phyloP scores from a whole-genome alignment of 2,888 invertebrate genomes.

The Hirtodrosophila trivittata region DNA sequence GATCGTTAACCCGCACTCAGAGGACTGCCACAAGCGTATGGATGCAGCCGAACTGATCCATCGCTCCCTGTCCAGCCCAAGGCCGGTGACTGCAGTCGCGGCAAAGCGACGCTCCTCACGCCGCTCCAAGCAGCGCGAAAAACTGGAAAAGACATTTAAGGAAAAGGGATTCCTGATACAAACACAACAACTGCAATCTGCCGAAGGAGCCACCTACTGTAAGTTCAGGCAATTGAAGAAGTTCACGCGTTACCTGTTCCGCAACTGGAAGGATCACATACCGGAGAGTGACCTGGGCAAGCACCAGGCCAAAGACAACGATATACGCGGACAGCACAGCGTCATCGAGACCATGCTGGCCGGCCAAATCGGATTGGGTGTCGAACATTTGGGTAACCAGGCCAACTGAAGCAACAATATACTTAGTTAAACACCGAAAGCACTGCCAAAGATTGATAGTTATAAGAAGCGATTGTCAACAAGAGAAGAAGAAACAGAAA shows the following conservation, averaged over 20 bases:
- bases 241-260: constrained; percentile 94
- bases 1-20: constrained; percentile 16
- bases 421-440: constrained; percentile 28
- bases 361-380: constrained; percentile 38
- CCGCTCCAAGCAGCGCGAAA: constrained; percentile 93
- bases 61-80: constrained; percentile 13
- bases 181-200: constrained; percentile 95
- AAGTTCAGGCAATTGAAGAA: constrained; percentile 95
- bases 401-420: constrained; percentile 7
- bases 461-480: constrained; percentile 33
- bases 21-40: constrained; percentile 34
- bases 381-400: constrained; percentile 39
- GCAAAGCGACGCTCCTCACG: constrained; percentile 90
- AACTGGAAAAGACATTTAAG: constrained; percentile 95
- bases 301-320: constrained; percentile 33
- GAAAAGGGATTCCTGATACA: constrained; percentile 97
- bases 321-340: constrained; percentile 23
- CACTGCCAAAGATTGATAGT: constrained; percentile 72
- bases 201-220: constrained; percentile 96
- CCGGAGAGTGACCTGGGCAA: constrained; percentile 85
- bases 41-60: constrained; percentile 23
- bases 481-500: neutral
- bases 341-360: constrained; percentile 53
- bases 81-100: constrained; percentile 1
- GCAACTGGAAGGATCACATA: constrained; percentile 96